phyloP scores from a whole-genome alignment of 2,797 vertebrate species.

The Phrynocephalus vlangalii region DNA sequence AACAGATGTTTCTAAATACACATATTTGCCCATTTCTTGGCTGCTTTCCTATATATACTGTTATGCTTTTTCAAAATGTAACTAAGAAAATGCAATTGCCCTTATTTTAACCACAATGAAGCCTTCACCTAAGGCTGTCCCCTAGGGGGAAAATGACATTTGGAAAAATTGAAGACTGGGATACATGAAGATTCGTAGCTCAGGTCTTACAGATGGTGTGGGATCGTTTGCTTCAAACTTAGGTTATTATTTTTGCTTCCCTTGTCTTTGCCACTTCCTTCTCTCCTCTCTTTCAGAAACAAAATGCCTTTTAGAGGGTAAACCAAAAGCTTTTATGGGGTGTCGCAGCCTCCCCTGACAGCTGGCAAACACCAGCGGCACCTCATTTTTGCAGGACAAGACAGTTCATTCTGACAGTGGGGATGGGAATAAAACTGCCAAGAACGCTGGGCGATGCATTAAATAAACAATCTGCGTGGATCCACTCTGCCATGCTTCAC shows the following conservation, averaged over 20 bases:
- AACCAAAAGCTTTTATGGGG: slow-evolving; percentile 37
- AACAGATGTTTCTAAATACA: background rate
- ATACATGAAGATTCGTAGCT: background rate
- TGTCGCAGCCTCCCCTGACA: slow-evolving; percentile 37
- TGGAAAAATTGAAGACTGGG: background rate
- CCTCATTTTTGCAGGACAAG: slow-evolving; percentile 41
- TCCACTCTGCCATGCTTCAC: slow-evolving; percentile 23
- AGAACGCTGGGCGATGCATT: slow-evolving; percentile 33
- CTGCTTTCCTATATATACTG: background rate
- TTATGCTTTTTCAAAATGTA: background rate
- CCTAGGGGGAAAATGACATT: background rate
- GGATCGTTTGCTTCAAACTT: slow-evolving; percentile 8
- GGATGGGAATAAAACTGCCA: slow-evolving; percentile 34
- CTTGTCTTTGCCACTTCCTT: slow-evolving; percentile 6
- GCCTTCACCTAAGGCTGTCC: background rate
- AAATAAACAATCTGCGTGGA: slow-evolving; percentile 35
- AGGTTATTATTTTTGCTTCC: slow-evolving; percentile 2
- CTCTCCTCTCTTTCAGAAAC: slow-evolving; percentile 12
- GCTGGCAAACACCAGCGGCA: slow-evolving; percentile 40
- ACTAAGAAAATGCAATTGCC: background rate
- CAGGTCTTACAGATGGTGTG: background rate
- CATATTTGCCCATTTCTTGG: background rate
- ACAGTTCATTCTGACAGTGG: slow-evolving; percentile 29
- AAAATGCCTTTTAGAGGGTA: slow-evolving; percentile 43
- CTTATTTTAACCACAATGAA: background rate